A percentile compares a stretch with the other conserved stretches of the same genome.
Conservation (phyloP, 1,140 invertebrate species). For the Atta texana region DNA sequence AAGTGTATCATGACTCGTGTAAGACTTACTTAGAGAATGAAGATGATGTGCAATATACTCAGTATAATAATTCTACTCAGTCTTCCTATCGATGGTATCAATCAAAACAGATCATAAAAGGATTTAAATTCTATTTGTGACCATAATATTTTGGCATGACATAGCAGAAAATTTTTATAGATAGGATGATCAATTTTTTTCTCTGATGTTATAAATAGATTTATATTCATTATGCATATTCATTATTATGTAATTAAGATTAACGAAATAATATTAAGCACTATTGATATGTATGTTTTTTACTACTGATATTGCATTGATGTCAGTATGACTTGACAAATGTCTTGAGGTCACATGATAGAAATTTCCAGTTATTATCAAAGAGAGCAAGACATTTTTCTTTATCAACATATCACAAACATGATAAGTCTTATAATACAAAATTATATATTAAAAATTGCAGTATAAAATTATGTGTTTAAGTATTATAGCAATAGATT, state of each 20-base stretch:
- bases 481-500: conserved; percentile 5
- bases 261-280: neutral
- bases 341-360: conserved; percentile 7
- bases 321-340: neutral
- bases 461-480: neutral
- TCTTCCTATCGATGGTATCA: conserved; percentile 82
- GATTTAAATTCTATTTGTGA: conserved; percentile 82
- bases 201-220: neutral
- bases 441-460: conserved; percentile 21
- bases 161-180: conserved; percentile 47
- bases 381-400: conserved; percentile 38
- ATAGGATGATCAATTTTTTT: conserved; percentile 10
- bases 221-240: conserved; percentile 3
- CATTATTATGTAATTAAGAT: conserved; percentile 33
- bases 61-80: conserved; percentile 59
- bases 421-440: conserved; percentile 24
- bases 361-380: conserved; percentile 48
- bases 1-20: conserved; percentile 77
- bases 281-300: neutral
- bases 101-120: conserved; percentile 82
- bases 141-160: conserved; percentile 47
- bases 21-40: conserved; percentile 52
- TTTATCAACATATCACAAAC: neutral
- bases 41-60: conserved; percentile 40
- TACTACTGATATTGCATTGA: conserved; percentile 6